These are phyloP conservation scores for Gobio occitaniae DNA, from an alignment of 2,797 vertebrate genomes.

Conservation along the genomic window DNA sequence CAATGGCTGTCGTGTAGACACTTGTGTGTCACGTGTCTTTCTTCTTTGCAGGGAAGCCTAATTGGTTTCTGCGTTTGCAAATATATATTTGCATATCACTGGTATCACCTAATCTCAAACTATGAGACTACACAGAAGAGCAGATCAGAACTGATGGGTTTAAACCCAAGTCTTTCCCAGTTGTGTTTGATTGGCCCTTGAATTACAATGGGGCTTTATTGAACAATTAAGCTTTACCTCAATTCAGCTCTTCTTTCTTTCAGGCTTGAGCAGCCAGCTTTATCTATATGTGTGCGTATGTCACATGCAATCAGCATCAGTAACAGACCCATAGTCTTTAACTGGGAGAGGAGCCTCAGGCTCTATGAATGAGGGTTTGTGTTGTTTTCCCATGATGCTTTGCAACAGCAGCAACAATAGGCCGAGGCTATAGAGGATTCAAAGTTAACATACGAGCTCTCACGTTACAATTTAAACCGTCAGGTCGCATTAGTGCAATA, in stretches of 20 bases:
- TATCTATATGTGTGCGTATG: constrained; percentile 35
- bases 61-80: not conserved
- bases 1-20: not conserved
- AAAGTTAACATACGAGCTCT: constrained; percentile 49
- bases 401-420: constrained; percentile 54
- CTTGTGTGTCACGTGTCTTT: not conserved
- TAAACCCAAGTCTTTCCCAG: not conserved
- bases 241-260: not conserved
- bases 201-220: not conserved
- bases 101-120: not conserved
- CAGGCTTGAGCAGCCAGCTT: constrained; percentile 34
- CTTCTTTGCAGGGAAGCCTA: not conserved
- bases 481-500: constrained; percentile 54
- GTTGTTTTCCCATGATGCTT: constrained; percentile 35
- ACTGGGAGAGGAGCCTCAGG: constrained; percentile 9
- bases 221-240: not conserved
- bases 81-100: constrained; percentile 19
- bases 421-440: constrained; percentile 47
- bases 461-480: constrained; percentile 66
- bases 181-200: not conserved
- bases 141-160: not conserved
- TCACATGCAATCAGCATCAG: constrained; percentile 14
- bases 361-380: constrained; percentile 29
- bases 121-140: not conserved
- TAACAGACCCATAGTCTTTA: constrained; percentile 40